These are phyloP conservation scores for Elegia similella DNA, from an alignment of 2,888 invertebrate species.

Conservation along the genomic window DNA sequence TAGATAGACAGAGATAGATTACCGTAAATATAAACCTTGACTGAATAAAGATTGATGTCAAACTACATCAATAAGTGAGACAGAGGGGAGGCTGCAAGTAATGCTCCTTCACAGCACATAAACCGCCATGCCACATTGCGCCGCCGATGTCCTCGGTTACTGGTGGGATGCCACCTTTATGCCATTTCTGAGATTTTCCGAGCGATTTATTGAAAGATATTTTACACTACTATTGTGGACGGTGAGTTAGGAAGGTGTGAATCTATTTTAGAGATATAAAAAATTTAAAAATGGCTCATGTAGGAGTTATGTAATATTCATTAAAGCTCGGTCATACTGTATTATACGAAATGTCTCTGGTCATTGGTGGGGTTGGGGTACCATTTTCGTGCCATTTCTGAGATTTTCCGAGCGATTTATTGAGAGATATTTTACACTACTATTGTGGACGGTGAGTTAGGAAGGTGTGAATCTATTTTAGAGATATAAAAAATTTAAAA, in stretches of 20 bases:
- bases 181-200: constrained; percentile 11
- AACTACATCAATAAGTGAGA: constrained; percentile 10
- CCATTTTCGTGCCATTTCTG: too few species aligned
- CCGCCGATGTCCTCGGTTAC: constrained; percentile 42
- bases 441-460: too few species aligned
- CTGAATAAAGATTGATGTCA: background rate
- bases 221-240: constrained; percentile 8
- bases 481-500: too few species aligned
- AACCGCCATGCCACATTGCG: constrained; percentile 67
- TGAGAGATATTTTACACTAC: too few species aligned
- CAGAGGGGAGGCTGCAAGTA: constrained; percentile 39
- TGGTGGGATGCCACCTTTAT: constrained; percentile 30
- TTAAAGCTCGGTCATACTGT: too few species aligned
- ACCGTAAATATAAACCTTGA: background rate
- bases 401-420: too few species aligned
- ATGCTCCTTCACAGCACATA: constrained; percentile 70
- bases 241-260: too few species aligned
- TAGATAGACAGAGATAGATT: background rate
- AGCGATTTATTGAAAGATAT: constrained; percentile 9
- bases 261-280: background rate
- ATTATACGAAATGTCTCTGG: too few species aligned
- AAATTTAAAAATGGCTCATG: too few species aligned
- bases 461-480: too few species aligned
- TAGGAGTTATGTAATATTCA: too few species aligned
- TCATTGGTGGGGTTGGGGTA: too few species aligned